These are phyloP conservation scores for Gymnarchus niloticus DNA, from an alignment of 2,113 vertebrate species.

Conservation along the genomic window DNA sequence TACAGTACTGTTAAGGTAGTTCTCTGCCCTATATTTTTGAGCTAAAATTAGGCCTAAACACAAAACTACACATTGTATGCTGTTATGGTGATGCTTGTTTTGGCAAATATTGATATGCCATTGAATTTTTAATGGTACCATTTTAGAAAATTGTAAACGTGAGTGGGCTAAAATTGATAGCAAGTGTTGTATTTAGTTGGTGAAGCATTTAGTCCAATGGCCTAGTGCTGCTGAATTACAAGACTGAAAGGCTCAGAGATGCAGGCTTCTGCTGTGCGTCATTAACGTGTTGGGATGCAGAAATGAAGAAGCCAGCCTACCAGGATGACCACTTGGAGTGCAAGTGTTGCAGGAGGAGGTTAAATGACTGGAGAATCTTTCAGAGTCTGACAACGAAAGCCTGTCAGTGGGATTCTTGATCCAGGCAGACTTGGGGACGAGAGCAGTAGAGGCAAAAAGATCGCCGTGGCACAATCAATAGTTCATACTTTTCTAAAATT, in stretches of 20 bases:
- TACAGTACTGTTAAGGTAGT: not conserved
- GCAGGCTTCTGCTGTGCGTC: not conserved
- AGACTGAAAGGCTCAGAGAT: too few relatives aligned
- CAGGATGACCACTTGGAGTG: not conserved
- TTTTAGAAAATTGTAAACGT: too few relatives aligned
- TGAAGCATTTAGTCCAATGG: too few relatives aligned
- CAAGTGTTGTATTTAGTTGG: too few relatives aligned
- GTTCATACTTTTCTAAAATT: constrained; percentile 33
- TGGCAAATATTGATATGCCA: not conserved
- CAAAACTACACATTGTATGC: not conserved
- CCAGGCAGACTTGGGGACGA: constrained; percentile 3
- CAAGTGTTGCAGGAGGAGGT: not conserved
- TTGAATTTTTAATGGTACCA: not conserved
- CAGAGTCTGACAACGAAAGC: not conserved
- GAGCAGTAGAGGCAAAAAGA: not conserved
- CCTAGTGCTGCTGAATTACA: too few relatives aligned
- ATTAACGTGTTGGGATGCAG: not conserved
- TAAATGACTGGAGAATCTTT: not conserved
- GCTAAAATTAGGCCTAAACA: not conserved
- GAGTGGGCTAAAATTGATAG: too few relatives aligned
- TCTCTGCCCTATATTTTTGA: not conserved
- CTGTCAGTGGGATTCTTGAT: not conserved
- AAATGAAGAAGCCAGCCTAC: not conserved
- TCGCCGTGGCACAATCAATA: constrained; percentile 25
- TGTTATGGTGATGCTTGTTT: not conserved